Percentiles rank a stretch among this genome's conserved stretches.
These are phyloP conservation scores for Labeo calbasu DNA, from an alignment of 2,797 vertebrate species.

Conservation along the genomic window DNA sequence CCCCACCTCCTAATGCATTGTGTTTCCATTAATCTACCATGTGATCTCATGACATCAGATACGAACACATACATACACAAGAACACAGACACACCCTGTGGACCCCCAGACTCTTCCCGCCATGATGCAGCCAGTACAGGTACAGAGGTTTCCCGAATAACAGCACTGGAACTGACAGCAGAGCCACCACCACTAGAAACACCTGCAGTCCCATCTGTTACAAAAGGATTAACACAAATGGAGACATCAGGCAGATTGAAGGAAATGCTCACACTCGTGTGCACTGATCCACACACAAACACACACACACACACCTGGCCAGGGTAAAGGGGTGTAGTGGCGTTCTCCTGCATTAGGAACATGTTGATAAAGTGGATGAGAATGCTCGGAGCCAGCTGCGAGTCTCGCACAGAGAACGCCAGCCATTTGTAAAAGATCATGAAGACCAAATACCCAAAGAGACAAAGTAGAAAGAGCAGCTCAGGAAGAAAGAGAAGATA, in stretches of 20 bases:
- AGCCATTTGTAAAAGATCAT: constrained; percentile 97
- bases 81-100: constrained; percentile 82
- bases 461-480: constrained; percentile 91
- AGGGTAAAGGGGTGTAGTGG: constrained; percentile 75
- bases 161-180: constrained; percentile 89
- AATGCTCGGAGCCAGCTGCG: constrained; percentile 89
- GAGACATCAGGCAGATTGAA: constrained; percentile 33
- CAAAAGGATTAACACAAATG: constrained; percentile 14
- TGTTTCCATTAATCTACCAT: not conserved
- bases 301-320: constrained; percentile 82
- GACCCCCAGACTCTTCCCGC: constrained; percentile 83
- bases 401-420: constrained; percentile 80
- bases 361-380: constrained; percentile 97
- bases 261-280: not conserved
- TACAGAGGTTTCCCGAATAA: constrained; percentile 94
- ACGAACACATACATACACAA: constrained; percentile 43
- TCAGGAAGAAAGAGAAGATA: constrained; percentile 93
- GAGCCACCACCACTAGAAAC: constrained; percentile 83
- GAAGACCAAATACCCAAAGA: constrained; percentile 95
- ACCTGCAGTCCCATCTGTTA: constrained; percentile 85
- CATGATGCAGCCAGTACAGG: constrained; percentile 89
- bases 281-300: not conserved
- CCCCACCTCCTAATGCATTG: too few relatives aligned
- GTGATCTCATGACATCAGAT: constrained; percentile 21
- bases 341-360: constrained; percentile 86